phyloP scores from a whole-genome alignment of 2,888 invertebrate genomes.

The Carcina quercana region DNA sequence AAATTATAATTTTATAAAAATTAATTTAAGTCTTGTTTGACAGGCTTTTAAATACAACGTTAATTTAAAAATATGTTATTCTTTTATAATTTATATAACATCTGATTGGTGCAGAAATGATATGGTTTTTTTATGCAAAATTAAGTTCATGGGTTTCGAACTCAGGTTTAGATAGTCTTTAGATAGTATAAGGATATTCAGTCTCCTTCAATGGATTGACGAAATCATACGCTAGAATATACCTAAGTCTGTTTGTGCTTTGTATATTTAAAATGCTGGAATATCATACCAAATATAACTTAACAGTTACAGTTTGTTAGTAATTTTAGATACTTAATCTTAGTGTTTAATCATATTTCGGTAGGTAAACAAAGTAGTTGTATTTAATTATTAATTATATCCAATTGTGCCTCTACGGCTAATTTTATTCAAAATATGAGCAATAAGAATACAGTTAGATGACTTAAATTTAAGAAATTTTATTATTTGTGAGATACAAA shows the following conservation, averaged over 20 bases:
- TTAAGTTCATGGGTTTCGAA: background rate
- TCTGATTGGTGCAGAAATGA: constrained; percentile 51
- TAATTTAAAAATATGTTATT: constrained; percentile 29
- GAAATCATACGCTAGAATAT: constrained; percentile 73
- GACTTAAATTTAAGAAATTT: no score
- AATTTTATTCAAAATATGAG: no score
- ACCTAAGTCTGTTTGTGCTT: constrained; percentile 68
- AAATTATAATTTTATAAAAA: constrained; percentile 21
- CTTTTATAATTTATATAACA: constrained; percentile 25
- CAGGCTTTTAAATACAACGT: constrained; percentile 10
- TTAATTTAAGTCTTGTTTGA: constrained; percentile 11
- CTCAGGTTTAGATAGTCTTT: constrained; percentile 22
- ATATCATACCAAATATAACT: constrained; percentile 52
- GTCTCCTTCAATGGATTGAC: constrained; percentile 53
- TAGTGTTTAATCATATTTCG: no score
- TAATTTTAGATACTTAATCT: no score
- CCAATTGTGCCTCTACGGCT: no score
- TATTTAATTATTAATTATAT: background rate
- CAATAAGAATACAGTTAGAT: no score
- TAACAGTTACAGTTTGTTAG: no score
- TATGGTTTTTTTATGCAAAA: constrained; percentile 40
- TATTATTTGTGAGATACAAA: no score
- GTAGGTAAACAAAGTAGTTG: no score
- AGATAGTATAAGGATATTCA: constrained; percentile 23
- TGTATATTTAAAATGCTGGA: constrained; percentile 57